Base-by-base conservation (phyloP, 2,888 invertebrate genomes). In the Drosophila pegasa region DNA sequence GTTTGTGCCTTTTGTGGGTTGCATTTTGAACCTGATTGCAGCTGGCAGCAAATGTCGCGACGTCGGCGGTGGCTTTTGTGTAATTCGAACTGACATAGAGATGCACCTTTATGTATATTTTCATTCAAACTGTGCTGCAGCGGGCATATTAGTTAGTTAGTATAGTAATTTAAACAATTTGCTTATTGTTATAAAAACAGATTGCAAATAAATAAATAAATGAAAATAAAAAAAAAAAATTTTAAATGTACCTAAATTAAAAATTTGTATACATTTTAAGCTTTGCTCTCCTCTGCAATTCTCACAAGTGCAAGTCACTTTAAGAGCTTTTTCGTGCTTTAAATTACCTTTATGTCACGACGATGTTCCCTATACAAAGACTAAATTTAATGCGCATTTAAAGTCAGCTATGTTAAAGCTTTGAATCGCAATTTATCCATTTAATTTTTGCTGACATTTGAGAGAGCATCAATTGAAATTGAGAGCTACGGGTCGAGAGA, bases 31-130 rank as follows among this genome's bases (percentile, higher is more conserved):
- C 58, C 80, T 67, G 74, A 76, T 80, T 82, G 82, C 60, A 74
- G 56, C 68, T 67, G 80, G 48, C 74, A 61, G 64, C 60, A 55
- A 27, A 27, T 16, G 43, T 45, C 27, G 43, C 58, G 37, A 27
- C 43, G 60, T 61, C 52, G 59, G 57, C 64, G 70, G 52, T 40
- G 48, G 69, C 73, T 65, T 71, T 75, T 64, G 69, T 73, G 78
- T 73, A 78, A 81, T 80, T 78, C 69, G 22, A 80, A 62, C 73
- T 80, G 78, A 66, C 80, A 75, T 68, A 35, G 56, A 66, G 65
- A 68, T 71, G 69, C 57, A 59, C 31, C 43, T 33, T 45, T 43
- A 31, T 52, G 5, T 10, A 16, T 22, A 16, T 18, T 12, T 18
- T 12, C 5, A 50, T 22, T n/a, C 1, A 48, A 2, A n/a, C 0